These are phyloP conservation scores for Leucoptera coffeella DNA, from an alignment of 2,888 invertebrate species.

Conservation along the genomic window DNA sequence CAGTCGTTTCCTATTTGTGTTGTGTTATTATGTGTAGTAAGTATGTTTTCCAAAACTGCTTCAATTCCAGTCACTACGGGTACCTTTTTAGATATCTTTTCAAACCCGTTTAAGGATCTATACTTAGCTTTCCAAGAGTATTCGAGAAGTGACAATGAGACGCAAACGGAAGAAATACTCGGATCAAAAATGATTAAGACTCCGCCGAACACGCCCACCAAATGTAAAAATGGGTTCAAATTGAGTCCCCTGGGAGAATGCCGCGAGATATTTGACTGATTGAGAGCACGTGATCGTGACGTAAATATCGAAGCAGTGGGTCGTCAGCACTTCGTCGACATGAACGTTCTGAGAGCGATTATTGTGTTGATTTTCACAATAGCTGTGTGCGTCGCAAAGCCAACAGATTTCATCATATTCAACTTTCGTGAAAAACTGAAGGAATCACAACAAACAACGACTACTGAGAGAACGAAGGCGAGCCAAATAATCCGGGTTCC, in stretches of 20 bases:
- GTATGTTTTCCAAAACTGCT: too few relatives aligned
- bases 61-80: too few relatives aligned
- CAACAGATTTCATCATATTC: slow-evolving; percentile 12
- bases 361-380: slow-evolving; percentile 12
- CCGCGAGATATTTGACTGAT: slow-evolving; percentile 3
- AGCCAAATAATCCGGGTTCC: slow-evolving; percentile 26
- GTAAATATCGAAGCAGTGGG: slow-evolving; percentile 14
- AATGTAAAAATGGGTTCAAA: neutral
- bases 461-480: slow-evolving; percentile 6
- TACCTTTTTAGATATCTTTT: slow-evolving; percentile 19
- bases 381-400: slow-evolving; percentile 9
- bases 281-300: slow-evolving; percentile 2
- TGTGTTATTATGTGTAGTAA: too few relatives aligned
- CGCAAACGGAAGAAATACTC: slow-evolving; percentile 5
- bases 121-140: slow-evolving; percentile 6
- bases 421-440: slow-evolving; percentile 14
- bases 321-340: slow-evolving; percentile 15
- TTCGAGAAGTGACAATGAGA: slow-evolving; percentile 4
- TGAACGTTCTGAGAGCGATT: slow-evolving; percentile 21
- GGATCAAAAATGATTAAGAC: slow-evolving; percentile 22
- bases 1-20: too few relatives aligned
- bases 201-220: slow-evolving; percentile 12
- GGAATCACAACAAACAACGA: slow-evolving; percentile 9
- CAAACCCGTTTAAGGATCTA: slow-evolving; percentile 29
- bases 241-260: neutral